These are phyloP conservation scores for Aphelinus atriplicis DNA, from an alignment of 1,140 invertebrate species.

Conservation along the genomic window DNA sequence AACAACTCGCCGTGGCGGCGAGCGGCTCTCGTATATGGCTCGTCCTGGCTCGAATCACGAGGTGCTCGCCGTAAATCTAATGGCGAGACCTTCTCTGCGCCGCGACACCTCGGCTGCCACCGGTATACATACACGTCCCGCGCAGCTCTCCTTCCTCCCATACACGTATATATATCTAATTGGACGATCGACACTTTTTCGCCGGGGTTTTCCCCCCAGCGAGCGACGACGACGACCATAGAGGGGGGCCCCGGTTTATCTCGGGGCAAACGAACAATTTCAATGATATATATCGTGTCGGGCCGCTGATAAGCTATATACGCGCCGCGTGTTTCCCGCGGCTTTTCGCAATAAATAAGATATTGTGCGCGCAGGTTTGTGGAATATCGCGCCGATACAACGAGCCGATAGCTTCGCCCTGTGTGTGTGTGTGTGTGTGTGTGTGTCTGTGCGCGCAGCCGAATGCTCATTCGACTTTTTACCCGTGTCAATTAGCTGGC, in stretches of 20 bases:
- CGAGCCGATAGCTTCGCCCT: background rate
- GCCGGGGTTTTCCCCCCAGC: slow-evolving; percentile 26
- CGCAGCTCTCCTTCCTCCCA: background rate
- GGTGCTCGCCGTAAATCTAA: slow-evolving; percentile 49
- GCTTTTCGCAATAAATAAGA: slow-evolving; percentile 28
- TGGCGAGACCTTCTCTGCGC: slow-evolving; percentile 38
- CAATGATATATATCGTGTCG: slow-evolving; percentile 28
- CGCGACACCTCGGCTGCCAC: slow-evolving; percentile 35
- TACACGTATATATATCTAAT: slow-evolving; percentile 29
- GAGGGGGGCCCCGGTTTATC: slow-evolving; percentile 4
- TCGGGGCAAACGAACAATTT: slow-evolving; percentile 45
- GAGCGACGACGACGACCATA: no score
- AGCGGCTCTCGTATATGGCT: slow-evolving; percentile 13
- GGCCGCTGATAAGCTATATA: slow-evolving; percentile 20
- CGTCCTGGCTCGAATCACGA: slow-evolving; percentile 36
- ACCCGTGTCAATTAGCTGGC: slow-evolving; percentile 1
- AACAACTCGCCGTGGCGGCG: slow-evolving; percentile 36
- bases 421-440: no score
- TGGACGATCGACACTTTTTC: slow-evolving; percentile 38
- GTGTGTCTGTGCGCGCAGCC: no score
- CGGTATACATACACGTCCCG: slow-evolving; percentile 8
- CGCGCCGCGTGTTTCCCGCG: background rate
- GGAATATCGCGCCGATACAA: background rate
- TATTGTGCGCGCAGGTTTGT: background rate
- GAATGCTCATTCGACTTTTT: background rate